Conservation (phyloP, 2,797 vertebrate species). For the Danio kyathit region DNA sequence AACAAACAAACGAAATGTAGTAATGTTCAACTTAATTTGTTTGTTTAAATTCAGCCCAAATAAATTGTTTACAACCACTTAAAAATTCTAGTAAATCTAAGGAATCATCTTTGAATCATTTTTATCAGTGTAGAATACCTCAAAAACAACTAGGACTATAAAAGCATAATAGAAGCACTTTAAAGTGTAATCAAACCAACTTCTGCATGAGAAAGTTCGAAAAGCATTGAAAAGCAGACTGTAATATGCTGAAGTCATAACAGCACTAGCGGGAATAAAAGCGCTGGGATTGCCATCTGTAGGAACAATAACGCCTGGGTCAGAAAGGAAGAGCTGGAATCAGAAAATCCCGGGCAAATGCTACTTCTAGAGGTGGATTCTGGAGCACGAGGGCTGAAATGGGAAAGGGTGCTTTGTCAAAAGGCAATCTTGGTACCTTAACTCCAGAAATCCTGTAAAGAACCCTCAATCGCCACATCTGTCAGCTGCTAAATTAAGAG, state of each 20-base stretch:
- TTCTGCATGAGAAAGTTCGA: neutral
- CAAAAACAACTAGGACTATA: too few species aligned
- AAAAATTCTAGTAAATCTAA: too few species aligned
- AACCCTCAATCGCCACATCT: conserved; percentile 65
- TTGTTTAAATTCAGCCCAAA: too few species aligned
- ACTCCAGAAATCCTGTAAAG: conserved; percentile 56
- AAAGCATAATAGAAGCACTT: neutral
- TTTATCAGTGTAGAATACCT: too few species aligned
- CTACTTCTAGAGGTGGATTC: conserved; percentile 39
- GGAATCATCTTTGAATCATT: too few species aligned
- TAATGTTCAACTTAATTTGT: too few species aligned
- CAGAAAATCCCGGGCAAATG: conserved; percentile 34
- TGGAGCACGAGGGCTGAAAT: conserved; percentile 46
- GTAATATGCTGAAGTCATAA: conserved; percentile 27
- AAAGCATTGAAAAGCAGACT: neutral
- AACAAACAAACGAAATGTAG: too few species aligned
- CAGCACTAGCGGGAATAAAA: conserved; percentile 10
- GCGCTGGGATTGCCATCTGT: conserved; percentile 9
- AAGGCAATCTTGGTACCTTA: conserved; percentile 57
- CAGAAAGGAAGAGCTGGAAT: conserved; percentile 45
- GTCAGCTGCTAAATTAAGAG: conserved; percentile 66
- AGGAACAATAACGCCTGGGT: conserved; percentile 23
- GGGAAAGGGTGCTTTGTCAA: conserved; percentile 16
- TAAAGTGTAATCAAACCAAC: neutral
- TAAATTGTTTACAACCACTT: too few species aligned